Base-by-base conservation (phyloP, 2,888 invertebrate species). In the Ectobius pallidus region DNA sequence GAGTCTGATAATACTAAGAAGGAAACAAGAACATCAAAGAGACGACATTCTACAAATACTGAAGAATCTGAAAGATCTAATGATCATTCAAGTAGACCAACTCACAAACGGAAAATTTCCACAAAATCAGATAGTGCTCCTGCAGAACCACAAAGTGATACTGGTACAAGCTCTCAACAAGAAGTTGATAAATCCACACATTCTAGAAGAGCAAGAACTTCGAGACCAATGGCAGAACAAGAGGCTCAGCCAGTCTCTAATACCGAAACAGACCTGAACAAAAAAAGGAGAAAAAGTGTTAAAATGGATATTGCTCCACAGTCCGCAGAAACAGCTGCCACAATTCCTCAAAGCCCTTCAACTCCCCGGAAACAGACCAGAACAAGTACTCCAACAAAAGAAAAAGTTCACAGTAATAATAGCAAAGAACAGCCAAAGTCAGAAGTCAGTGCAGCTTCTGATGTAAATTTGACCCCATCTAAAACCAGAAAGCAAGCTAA, bases 101-200 rank as follows among this genome's bases (percentile, higher is more conserved):
- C 27, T n/a, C 46, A 30, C 2, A 65, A 65, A 44, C 44, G 65
- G 30, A 65, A 65, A n/a, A 16, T 27, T 44, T 44, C 65, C 9
- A 16, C 4, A 20, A 62, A 62, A 55, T 16, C 55, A n/a, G 58
- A 58, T 16, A 58, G 16, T 58, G n/a, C 3, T n/a, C 7, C 9
- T 58, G n/a, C n/a, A n/a, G n/a, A n/a, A n/a, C n/a, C n/a, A n/a
- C n/a, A n/a, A n/a, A n/a, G 27, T 55, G 14, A 55, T 18, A 6
- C 1, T 27, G 55, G 9, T 22, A 1, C n/a, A 58, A 30, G 30
- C 30, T 58, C 58, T 3, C 58, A 30, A 27, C 27, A 58, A 30
- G 58, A 58, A 14, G 2, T 4, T 3, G 30, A 44, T 49, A 30
- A 25, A 46, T 25, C 32, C n/a, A 11, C 22, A 34, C 7, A 42